These are phyloP conservation scores for Falco berigora DNA, from an alignment of 2,797 vertebrate species.

Conservation along the genomic window DNA sequence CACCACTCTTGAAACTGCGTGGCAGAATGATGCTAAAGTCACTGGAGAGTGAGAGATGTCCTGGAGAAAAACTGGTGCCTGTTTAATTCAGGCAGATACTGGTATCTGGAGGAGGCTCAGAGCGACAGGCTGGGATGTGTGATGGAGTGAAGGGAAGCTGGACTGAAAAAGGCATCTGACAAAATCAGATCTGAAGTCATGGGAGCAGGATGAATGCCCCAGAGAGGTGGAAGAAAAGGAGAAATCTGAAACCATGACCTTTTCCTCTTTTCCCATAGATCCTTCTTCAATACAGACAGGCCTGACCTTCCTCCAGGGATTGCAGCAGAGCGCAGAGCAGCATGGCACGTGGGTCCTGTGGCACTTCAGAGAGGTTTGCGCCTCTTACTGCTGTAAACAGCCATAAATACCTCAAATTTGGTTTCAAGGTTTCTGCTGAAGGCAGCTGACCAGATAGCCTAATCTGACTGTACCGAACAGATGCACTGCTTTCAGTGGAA, in stretches of 20 bases:
- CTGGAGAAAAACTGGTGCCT: not conserved
- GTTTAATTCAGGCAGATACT: not conserved
- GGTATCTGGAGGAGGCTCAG: not conserved
- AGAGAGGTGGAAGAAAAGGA: conserved; percentile 35
- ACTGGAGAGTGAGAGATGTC: not conserved
- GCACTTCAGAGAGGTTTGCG: not conserved
- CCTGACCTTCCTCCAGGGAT: not conserved
- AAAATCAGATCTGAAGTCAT: conserved; percentile 54
- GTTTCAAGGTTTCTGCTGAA: not conserved
- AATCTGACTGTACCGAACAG: not conserved
- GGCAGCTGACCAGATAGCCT: not conserved
- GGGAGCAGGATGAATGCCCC: conserved; percentile 37
- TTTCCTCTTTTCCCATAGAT: conserved; percentile 55
- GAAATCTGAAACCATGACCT: conserved; percentile 18
- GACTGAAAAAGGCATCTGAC: conserved; percentile 35
- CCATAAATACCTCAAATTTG: not conserved
- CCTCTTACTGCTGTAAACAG: not conserved
- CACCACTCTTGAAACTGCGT: not conserved
- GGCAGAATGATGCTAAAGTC: not conserved
- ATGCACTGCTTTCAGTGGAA: not conserved
- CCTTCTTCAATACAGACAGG: not conserved
- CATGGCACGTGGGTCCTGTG: not conserved
- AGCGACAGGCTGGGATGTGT: not conserved
- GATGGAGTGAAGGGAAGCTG: conserved; percentile 19
- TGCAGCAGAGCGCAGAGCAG: not conserved